Evolutionary conservation across 2,113 vertebrate genomes (phyloP).

Genomic region (Hippocampus guttulatus): DNA sequence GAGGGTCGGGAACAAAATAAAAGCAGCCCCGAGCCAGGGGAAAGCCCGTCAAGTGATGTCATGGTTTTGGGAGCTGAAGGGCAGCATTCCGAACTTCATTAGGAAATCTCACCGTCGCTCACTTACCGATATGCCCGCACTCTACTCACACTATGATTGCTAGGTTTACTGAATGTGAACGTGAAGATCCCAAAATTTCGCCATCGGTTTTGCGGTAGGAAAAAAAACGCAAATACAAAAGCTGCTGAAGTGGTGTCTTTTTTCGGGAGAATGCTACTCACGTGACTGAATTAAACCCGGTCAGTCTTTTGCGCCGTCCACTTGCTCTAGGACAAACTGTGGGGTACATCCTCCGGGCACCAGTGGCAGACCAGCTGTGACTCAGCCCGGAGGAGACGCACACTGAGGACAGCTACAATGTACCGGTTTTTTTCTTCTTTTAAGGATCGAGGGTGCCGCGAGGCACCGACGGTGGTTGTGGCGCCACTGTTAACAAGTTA

Average conservation of each 20-base stretch:
- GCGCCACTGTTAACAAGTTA: constrained; percentile 13
- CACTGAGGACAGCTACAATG: constrained; percentile 5
- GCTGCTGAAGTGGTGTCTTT: neutral
- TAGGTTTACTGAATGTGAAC: neutral
- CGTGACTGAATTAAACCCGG: constrained; percentile 51
- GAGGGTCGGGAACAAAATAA: constrained; percentile 23
- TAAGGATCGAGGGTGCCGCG: constrained; percentile 1
- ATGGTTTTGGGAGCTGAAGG: constrained; percentile 27
- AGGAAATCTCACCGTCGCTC: constrained; percentile 4
- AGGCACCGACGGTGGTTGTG: constrained; percentile 31
- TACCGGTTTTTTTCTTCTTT: neutral
- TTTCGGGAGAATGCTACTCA: constrained; percentile 54
- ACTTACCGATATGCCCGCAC: neutral
- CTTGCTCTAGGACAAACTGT: constrained; percentile 37
- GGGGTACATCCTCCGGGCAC: constrained; percentile 39
- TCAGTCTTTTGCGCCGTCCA: constrained; percentile 35
- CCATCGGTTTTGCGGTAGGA: neutral
- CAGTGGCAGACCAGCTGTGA: constrained; percentile 31
- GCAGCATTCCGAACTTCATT: constrained; percentile 23
- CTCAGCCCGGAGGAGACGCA: constrained; percentile 22
- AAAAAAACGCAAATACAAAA: neutral
- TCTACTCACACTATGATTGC: fast-evolving
- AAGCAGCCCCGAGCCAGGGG: constrained; percentile 35
- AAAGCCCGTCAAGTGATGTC: constrained; percentile 61
- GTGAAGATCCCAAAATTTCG: neutral